Evolutionary conservation across 2,797 vertebrate species (phyloP).

Genomic region (Enteromius trimaculatus): DNA sequence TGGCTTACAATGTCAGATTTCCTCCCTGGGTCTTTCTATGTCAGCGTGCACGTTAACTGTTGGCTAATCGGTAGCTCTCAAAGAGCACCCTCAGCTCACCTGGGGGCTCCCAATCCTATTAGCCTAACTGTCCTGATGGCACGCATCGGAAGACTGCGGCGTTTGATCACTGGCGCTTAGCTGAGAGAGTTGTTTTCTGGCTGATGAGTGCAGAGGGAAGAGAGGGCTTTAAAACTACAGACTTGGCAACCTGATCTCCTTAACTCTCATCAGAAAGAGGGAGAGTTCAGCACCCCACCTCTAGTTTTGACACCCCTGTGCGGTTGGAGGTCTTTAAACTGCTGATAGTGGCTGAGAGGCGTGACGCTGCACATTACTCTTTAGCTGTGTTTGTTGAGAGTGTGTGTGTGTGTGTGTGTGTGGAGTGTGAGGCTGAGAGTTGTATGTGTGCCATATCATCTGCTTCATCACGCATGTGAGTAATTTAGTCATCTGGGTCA

Average conservation of each 20-base stretch:
- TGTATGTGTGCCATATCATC: constrained; percentile 34
- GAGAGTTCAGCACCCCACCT: constrained; percentile 75
- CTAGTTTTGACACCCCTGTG: constrained; percentile 67
- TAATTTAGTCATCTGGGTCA: constrained; percentile 35
- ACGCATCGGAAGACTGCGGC: constrained; percentile 70
- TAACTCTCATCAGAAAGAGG: constrained; percentile 78
- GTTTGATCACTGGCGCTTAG: constrained; percentile 84
- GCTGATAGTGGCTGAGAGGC: constrained; percentile 73
- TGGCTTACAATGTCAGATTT: constrained; percentile 67
- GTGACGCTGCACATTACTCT: constrained; percentile 61
- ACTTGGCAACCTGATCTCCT: constrained; percentile 79
- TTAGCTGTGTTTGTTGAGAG: constrained; percentile 26
- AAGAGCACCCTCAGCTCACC: constrained; percentile 81
- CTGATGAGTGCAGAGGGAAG: constrained; percentile 66
- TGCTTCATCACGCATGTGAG: constrained; percentile 34
- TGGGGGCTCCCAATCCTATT: constrained; percentile 86
- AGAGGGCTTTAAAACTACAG: constrained; percentile 66
- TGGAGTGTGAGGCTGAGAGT: constrained; percentile 8
- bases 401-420: constrained; percentile 12
- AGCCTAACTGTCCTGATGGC: constrained; percentile 80
- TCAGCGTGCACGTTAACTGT: constrained; percentile 69
- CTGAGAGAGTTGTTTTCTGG: constrained; percentile 79
- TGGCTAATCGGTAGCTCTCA: constrained; percentile 76
- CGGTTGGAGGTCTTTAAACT: constrained; percentile 71
- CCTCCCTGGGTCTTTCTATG: constrained; percentile 66